Evolutionary conservation across 2,797 vertebrate species (phyloP).

Genomic region (Acestrorhynchus altus): DNA sequence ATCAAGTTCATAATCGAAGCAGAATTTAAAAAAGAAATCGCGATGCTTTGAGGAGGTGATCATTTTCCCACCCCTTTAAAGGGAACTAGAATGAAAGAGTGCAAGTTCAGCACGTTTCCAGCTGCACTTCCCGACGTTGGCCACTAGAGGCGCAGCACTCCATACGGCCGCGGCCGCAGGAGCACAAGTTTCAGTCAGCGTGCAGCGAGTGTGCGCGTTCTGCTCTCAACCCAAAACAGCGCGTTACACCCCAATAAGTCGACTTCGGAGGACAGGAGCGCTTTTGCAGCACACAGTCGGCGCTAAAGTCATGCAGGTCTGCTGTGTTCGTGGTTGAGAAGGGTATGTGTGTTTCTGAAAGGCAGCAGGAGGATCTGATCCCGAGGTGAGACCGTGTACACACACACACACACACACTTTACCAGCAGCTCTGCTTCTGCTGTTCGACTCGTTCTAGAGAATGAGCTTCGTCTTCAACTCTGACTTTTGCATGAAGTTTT

Average conservation of each 20-base stretch:
- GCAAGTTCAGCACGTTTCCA: not conserved
- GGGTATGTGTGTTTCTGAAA: constrained; percentile 14
- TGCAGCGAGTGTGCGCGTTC: not conserved
- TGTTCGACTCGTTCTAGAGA: no score
- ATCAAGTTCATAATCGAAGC: no score
- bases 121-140: not conserved
- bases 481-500: no score
- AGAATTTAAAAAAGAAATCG: no score
- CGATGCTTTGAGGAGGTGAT: no score
- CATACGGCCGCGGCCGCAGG: not conserved
- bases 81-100: no score
- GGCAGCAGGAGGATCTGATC: constrained; percentile 37
- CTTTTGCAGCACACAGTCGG: not conserved
- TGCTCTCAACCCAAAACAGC: not conserved
- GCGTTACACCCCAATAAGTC: not conserved
- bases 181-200: not conserved
- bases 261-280: not conserved
- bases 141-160: constrained; percentile 4
- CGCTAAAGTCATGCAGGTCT: not conserved
- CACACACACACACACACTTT: no score
- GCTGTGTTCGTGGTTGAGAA: not conserved
- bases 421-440: not conserved
- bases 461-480: no score
- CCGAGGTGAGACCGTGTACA: constrained; percentile 38
- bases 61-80: no score